Percentiles rank a stretch among this genome's conserved stretches.
phyloP scores from a whole-genome alignment of 2,888 invertebrate species.

The Synanthedon vespiformis region DNA sequence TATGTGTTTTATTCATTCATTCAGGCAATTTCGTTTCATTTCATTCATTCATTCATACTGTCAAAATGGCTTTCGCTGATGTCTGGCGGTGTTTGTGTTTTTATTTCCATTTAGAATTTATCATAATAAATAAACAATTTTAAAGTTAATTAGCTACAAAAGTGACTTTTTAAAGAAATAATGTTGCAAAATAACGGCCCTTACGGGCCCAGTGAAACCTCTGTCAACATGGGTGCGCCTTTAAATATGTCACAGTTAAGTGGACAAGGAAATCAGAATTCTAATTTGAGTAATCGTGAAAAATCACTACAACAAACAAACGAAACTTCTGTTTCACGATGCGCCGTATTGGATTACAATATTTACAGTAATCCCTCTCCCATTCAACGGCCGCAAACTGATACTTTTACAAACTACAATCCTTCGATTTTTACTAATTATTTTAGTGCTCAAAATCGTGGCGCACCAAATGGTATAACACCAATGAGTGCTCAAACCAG shows the following conservation, averaged over 20 bases:
- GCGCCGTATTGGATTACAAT: slow-evolving; percentile 30
- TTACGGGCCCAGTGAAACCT: slow-evolving; percentile 43
- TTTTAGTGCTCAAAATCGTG: slow-evolving; percentile 20
- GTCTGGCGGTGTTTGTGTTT: slow-evolving; percentile 26
- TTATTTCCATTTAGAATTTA: slow-evolving; percentile 3
- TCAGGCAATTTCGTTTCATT: no score
- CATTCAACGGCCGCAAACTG: slow-evolving; percentile 27
- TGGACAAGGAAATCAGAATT: slow-evolving; percentile 28
- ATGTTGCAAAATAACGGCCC: slow-evolving; percentile 57
- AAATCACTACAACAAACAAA: slow-evolving; percentile 33
- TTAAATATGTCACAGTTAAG: slow-evolving; percentile 34
- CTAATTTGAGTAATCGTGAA: slow-evolving; percentile 37
- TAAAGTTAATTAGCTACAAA: slow-evolving; percentile 7
- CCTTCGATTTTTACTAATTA: slow-evolving; percentile 23
- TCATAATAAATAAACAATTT: slow-evolving; percentile 14
- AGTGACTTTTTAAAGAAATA: slow-evolving; percentile 5
- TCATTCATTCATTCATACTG: slow-evolving; percentile 12
- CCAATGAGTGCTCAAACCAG: slow-evolving; percentile 33
- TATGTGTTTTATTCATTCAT: no score
- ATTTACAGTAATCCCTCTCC: slow-evolving; percentile 26
- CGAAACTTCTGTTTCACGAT: slow-evolving; percentile 23
- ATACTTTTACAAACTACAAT: slow-evolving; percentile 31
- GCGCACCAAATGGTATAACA: slow-evolving; percentile 24
- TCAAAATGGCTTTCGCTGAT: slow-evolving; percentile 47
- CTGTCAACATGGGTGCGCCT: slow-evolving; percentile 37